Conservation (phyloP, 2,888 invertebrate species). For the Dryomyza anilis region DNA sequence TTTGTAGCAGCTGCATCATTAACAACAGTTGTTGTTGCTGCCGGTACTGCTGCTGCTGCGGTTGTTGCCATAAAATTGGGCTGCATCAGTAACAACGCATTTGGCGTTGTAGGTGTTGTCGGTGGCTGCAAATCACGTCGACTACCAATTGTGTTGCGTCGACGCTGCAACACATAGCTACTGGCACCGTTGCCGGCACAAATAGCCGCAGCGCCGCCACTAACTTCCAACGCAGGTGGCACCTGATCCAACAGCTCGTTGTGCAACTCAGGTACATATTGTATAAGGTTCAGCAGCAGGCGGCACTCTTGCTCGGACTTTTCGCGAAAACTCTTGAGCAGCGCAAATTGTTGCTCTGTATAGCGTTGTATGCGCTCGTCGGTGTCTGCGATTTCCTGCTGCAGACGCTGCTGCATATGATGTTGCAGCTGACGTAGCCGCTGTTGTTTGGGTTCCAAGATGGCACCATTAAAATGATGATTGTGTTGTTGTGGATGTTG, state of each 20-base stretch:
- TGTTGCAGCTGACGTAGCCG: conserved; percentile 60
- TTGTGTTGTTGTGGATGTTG: conserved; percentile 55
- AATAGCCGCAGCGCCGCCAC: conserved; percentile 34
- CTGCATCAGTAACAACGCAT: conserved; percentile 28
- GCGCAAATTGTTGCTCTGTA: conserved; percentile 75
- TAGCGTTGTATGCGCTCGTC: conserved; percentile 78
- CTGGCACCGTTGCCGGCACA: conserved; percentile 7
- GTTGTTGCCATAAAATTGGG: conserved; percentile 34
- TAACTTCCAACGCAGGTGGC: conserved; percentile 47
- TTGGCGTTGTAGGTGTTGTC: conserved; percentile 24
- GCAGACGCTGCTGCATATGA: conserved; percentile 71
- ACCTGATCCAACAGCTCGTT: conserved; percentile 43
- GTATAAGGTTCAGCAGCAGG: conserved; percentile 66
- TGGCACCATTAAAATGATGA: conserved; percentile 33
- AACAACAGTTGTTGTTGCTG: conserved; percentile 6
- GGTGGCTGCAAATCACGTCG: conserved; percentile 42
- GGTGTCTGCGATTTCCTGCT: conserved; percentile 71
- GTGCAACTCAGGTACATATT: conserved; percentile 53
- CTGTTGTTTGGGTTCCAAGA: conserved; percentile 39
- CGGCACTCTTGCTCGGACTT: conserved; percentile 75
- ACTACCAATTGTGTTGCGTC: conserved; percentile 50
- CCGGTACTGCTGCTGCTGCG: too few relatives aligned
- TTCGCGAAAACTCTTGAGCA: conserved; percentile 75
- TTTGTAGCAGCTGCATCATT: too few relatives aligned
- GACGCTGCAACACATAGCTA: conserved; percentile 38